Conservation (phyloP, 2,797 vertebrate species). For the Hylomyscus alleni region DNA sequence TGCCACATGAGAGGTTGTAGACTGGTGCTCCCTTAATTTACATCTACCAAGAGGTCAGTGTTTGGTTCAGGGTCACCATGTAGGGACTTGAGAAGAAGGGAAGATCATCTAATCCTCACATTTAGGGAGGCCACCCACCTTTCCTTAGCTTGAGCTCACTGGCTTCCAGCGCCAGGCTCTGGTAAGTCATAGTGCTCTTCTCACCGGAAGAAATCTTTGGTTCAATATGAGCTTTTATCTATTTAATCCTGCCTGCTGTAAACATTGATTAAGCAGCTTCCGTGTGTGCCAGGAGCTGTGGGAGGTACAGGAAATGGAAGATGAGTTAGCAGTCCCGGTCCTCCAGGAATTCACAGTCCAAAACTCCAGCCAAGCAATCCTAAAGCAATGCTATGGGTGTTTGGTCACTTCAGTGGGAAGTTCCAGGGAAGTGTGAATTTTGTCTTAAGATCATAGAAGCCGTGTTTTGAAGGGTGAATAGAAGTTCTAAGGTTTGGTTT, state of each 20-base stretch:
- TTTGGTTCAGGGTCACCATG: neutral
- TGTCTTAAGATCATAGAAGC: neutral
- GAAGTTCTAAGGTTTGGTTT: neutral
- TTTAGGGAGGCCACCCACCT: neutral
- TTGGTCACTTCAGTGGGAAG: neutral
- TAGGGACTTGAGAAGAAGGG: neutral
- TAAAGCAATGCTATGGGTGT: neutral
- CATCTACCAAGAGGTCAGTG: neutral
- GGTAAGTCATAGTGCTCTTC: neutral
- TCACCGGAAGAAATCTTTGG: neutral
- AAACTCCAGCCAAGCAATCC: neutral
- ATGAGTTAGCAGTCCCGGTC: neutral
- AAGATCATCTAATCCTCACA: fast-evolving
- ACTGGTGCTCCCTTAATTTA: neutral
- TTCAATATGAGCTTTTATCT: neutral
- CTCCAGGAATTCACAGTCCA: neutral
- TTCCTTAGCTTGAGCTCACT: neutral
- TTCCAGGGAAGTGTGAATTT: too few species aligned
- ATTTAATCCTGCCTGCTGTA: neutral
- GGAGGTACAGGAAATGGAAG: neutral
- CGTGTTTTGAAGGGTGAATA: neutral
- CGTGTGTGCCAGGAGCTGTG: neutral
- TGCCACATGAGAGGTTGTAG: slow-evolving; percentile 2
- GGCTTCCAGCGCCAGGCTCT: neutral
- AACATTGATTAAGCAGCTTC: neutral